These are phyloP conservation scores for Bombus sylvicola DNA, from an alignment of 1,140 invertebrate genomes.

Conservation along the genomic window DNA sequence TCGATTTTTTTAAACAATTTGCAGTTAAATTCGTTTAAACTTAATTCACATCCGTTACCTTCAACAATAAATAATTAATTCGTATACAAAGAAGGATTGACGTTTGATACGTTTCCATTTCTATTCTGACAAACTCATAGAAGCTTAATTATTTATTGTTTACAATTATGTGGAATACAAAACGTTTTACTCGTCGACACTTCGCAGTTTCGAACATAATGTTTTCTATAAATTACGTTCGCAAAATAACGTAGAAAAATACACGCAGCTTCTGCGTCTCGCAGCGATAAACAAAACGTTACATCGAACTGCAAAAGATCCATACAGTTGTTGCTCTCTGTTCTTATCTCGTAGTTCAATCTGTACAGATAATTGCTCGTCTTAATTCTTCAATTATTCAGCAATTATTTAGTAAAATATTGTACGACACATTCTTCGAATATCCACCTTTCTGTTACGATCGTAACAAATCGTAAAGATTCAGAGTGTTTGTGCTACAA, in stretches of 20 bases:
- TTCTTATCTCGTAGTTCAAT: constrained; percentile 68
- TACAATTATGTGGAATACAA: not conserved
- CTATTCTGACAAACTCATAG: not conserved
- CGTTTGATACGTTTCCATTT: not conserved
- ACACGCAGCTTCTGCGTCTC: not conserved
- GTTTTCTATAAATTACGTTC: not conserved
- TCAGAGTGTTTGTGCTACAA: too few relatives aligned
- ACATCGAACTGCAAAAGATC: constrained; percentile 13
- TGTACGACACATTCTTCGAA: not conserved
- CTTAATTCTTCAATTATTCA: not conserved
- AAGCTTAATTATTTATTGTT: constrained; percentile 32
- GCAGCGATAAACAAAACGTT: not conserved
- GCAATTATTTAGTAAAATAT: not conserved
- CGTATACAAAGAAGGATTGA: not conserved
- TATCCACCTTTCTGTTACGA: not conserved
- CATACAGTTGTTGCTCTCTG: constrained; percentile 3
- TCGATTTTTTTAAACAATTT: constrained; percentile 21
- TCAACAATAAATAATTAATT: constrained; percentile 41
- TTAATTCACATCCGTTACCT: not conserved
- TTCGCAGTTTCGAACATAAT: not conserved
- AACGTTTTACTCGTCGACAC: not conserved
- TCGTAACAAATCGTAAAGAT: not conserved
- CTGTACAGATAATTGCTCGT: constrained; percentile 72
- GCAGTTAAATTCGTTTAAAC: not conserved
- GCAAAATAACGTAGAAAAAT: not conserved